phyloP scores from a whole-genome alignment of 2,888 invertebrate species.

The Candidula unifasciata region DNA sequence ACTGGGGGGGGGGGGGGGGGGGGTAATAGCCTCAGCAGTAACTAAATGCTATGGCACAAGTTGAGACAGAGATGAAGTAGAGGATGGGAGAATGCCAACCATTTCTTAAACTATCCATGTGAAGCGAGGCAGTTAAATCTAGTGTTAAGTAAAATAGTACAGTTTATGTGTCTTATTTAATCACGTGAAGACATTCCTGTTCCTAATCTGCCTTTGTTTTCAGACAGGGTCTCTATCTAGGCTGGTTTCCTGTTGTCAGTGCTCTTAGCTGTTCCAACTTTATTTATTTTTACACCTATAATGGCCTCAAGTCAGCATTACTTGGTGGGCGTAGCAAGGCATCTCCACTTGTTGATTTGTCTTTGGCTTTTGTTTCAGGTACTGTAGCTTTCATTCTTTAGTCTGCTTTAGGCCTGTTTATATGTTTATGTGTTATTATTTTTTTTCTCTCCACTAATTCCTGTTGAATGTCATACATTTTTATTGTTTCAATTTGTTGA shows the following conservation, averaged over 20 bases:
- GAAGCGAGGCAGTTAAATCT: background rate
- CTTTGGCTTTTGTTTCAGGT: slow-evolving; percentile 88
- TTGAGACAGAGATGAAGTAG: too few relatives aligned
- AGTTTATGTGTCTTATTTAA: background rate
- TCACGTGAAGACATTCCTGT: background rate
- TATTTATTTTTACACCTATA: slow-evolving; percentile 96
- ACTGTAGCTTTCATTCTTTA: slow-evolving; percentile 19
- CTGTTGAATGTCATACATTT: background rate
- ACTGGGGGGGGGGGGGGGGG: too few relatives aligned
- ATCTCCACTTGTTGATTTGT: slow-evolving; percentile 85
- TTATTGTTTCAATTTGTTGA: background rate
- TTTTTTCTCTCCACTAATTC: too few relatives aligned
- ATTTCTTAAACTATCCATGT: too few relatives aligned
- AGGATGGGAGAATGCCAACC: too few relatives aligned
- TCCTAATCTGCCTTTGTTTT: slow-evolving; percentile 44
- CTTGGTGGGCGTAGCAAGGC: slow-evolving; percentile 82
- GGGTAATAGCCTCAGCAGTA: too few relatives aligned
- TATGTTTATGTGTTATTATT: background rate
- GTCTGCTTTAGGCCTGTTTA: background rate
- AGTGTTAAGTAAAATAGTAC: background rate
- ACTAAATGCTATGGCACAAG: too few relatives aligned
- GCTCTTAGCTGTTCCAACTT: slow-evolving; percentile 93
- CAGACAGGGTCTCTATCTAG: slow-evolving; percentile 83
- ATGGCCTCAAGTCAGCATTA: slow-evolving; percentile 84
- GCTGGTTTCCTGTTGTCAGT: slow-evolving; percentile 88